These are phyloP conservation scores for Odontesthes bonariensis DNA, from an alignment of 2,113 vertebrate genomes.

Conservation along the genomic window DNA sequence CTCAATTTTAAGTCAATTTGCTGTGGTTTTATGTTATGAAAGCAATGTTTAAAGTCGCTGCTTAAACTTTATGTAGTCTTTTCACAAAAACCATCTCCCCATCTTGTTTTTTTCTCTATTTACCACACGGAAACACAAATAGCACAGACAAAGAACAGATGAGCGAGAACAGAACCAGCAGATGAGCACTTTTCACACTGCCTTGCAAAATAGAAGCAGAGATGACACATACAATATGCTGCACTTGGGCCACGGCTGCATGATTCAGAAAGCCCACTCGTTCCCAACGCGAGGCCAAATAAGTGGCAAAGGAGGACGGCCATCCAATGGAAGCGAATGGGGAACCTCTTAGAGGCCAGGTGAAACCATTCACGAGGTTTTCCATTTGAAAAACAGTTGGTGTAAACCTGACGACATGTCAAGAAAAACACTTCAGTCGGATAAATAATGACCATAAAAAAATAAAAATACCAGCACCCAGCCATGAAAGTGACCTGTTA, in stretches of 20 bases:
- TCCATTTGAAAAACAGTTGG: conserved; percentile 9
- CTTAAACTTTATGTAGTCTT: background rate
- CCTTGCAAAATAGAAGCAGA: conserved; percentile 36
- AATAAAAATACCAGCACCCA: conserved; percentile 29
- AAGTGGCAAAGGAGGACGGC: conserved; percentile 37
- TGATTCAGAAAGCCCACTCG: conserved; percentile 49
- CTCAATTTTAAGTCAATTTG: too few relatives aligned
- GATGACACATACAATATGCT: conserved; percentile 38
- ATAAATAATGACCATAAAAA: conserved; percentile 44
- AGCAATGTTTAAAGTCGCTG: background rate
- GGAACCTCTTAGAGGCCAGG: conserved; percentile 22
- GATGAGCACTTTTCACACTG: conserved; percentile 33
- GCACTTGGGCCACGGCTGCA: conserved; percentile 44
- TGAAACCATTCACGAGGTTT: conserved; percentile 40
- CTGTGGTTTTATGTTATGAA: background rate
- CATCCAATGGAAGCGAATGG: conserved; percentile 30
- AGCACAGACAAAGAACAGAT: background rate
- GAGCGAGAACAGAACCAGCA: conserved; percentile 6
- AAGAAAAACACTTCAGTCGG: conserved; percentile 36
- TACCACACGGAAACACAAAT: background rate
- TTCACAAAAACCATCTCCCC: background rate
- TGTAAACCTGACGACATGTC: conserved; percentile 8
- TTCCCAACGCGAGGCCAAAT: conserved; percentile 33
- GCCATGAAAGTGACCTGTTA: conserved; percentile 58
- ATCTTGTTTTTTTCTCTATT: background rate